These are phyloP conservation scores for Odontocolon sp. DNA, from an alignment of 2,888 invertebrate species.

Conservation along the genomic window DNA sequence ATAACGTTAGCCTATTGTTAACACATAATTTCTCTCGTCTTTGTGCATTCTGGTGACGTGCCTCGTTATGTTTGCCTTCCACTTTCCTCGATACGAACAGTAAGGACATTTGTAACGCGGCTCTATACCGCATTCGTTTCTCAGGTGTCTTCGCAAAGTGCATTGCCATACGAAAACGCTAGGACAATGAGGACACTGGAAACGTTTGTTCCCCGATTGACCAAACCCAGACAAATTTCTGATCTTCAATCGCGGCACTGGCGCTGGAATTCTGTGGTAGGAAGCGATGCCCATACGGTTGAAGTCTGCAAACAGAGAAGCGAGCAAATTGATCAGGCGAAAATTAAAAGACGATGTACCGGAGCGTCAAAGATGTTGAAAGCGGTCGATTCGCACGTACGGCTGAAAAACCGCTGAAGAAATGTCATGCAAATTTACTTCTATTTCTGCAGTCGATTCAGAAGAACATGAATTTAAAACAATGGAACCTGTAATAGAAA, in stretches of 20 bases:
- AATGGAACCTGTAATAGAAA: too few relatives aligned
- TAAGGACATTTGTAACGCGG: slow-evolving; percentile 71
- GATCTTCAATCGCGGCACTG: background rate
- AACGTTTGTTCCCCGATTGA: slow-evolving; percentile 21
- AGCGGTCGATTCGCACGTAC: background rate
- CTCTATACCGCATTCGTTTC: slow-evolving; percentile 68
- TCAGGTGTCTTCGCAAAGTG: slow-evolving; percentile 65
- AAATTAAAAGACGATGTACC: background rate
- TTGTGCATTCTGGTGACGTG: slow-evolving; percentile 66
- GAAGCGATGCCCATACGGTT: background rate
- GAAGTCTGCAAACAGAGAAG: slow-evolving; percentile 49
- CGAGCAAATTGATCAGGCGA: slow-evolving; percentile 19
- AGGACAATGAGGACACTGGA: slow-evolving; percentile 65
- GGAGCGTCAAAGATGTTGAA: background rate
- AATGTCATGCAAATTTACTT: slow-evolving; percentile 9
- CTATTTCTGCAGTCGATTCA: background rate
- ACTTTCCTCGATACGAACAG: slow-evolving; percentile 72
- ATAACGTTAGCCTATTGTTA: background rate
- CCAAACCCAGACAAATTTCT: slow-evolving; percentile 8
- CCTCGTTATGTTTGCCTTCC: slow-evolving; percentile 68
- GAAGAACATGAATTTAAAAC: too few relatives aligned
- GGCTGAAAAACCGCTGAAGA: background rate
- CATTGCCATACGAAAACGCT: slow-evolving; percentile 66
- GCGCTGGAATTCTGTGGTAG: background rate
- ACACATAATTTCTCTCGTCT: slow-evolving; percentile 58